Percentiles rank a stretch among this genome's conserved stretches.
Evolutionary conservation across 2,797 vertebrate genomes (phyloP).

Genomic region (Channallabes apus): DNA sequence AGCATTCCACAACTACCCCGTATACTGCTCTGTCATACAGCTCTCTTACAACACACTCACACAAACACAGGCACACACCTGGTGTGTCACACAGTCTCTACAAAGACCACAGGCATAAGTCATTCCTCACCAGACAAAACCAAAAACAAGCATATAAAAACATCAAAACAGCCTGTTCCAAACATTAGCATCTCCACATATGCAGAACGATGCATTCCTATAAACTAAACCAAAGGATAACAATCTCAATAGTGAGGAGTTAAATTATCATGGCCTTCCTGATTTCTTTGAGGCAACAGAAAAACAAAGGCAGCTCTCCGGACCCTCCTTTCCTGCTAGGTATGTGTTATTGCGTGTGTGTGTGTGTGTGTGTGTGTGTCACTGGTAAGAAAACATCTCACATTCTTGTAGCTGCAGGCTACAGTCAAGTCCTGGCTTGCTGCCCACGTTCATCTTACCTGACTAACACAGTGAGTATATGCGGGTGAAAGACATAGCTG

Average conservation of each 20-base stretch:
- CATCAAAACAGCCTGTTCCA: background rate
- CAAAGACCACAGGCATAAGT: slow-evolving; percentile 4
- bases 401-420: slow-evolving; percentile 60
- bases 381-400: slow-evolving; percentile 45
- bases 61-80: slow-evolving; percentile 29
- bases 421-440: slow-evolving; percentile 48
- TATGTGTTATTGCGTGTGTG: slow-evolving; percentile 32
- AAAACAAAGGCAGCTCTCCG: slow-evolving; percentile 46
- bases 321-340: slow-evolving; percentile 43
- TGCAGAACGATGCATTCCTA: slow-evolving; percentile 14
- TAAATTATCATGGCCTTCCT: slow-evolving; percentile 39
- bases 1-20: slow-evolving; percentile 63
- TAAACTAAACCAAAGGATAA: slow-evolving; percentile 24
- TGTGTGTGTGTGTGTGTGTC: slow-evolving; percentile 36
- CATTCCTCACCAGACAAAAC: slow-evolving; percentile 12
- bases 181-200: background rate
- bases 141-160: slow-evolving; percentile 29
- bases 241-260: slow-evolving; percentile 29
- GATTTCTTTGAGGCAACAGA: slow-evolving; percentile 39
- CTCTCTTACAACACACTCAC: slow-evolving; percentile 32
- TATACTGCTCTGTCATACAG: slow-evolving; percentile 55
- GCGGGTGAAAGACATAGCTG: slow-evolving; percentile 19
- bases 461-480: slow-evolving; percentile 24
- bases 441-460: slow-evolving; percentile 32
- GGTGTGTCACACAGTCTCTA: slow-evolving; percentile 21